Base-by-base conservation (phyloP, 2,113 vertebrate genomes). In the Xenopus laevis region DNA sequence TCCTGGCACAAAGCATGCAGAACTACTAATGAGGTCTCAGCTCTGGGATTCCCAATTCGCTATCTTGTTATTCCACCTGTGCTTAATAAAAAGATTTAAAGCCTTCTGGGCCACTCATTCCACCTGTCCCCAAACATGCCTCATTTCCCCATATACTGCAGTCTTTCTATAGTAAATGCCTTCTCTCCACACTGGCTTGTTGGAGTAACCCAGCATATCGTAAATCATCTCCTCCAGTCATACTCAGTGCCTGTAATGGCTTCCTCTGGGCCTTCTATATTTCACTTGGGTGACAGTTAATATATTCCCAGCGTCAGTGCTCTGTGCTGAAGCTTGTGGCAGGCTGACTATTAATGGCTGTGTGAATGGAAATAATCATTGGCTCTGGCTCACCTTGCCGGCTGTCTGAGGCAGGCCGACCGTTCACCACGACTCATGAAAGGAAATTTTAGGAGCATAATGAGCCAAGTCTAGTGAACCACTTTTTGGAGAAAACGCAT, bases 291-390 rank as follows among this genome's bases (percentile, higher is more conserved):
- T 70, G 74, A 76, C 74, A 76, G 66, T 55, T 64, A 63, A 76
- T 76, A 76, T 70, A 64, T 76, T 70, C 59, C 66, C 59, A 57
- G 50, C 30, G 45, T 70, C 50, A 64, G 16, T 13, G 73, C 58
- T 63, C 8, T 40, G 57, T 40, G 58, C 17, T 68, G 65, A 70
- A 64, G 63, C 59, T 15, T 66, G 23, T 57, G 66, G 74, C 66
- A 70, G 59, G 30, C 44, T 13, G 67, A 61, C 66, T 76, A 76
- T 76, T 76, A 76, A 76, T 76, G 66, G 50, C 23, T 70, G 70
- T 76, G 30, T 70, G 60, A 70, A 69, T 70, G 67, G 67, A 76
- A 76, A 64, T 76, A 76, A 76, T 76, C 58, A 76, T 76, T 76
- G 59, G 40, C 66, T 64, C 67, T 64, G 66, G 59, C 62, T 76